Base-by-base conservation (phyloP, 2,113 vertebrate genomes). In the Gymnocephalus cernua region DNA sequence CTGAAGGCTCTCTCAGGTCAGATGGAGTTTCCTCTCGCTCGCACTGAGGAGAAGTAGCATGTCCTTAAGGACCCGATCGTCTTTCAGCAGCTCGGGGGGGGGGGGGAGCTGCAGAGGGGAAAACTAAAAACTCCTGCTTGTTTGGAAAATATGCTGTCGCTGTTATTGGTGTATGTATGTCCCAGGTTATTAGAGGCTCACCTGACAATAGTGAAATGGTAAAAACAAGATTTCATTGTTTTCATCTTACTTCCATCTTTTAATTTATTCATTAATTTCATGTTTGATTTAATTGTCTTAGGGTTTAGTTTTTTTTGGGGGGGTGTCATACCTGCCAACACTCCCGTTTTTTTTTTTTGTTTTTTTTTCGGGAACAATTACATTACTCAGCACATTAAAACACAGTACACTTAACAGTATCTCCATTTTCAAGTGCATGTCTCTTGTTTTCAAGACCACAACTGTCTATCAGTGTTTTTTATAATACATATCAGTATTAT, bases 31-130 rank as follows among this genome's bases (percentile, higher is more conserved):
- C 87, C 45, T 79, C 86, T 81, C 38, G 3, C 63, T 76, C 58
- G 54, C 59, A 9, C 54, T 23, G 68, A 73, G 71, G 69, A 74
- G 68, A 72, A 18, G 58, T 61, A 54, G 58, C 21, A 38, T 11
- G 74, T 88, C 91, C 74, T 81, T 54, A 8, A 83, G 91, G 88
- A 84, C 57, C 27, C 44, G 85, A 91, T 89, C 78, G 21, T 70
- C 85, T 91, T 91, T 90, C 90, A 91, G 70, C 76, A 14, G 77
- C 51, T 54, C 38, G 4, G 48, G 58, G 13, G 48, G 48, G 58
- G 13, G 48, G 58, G 16, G 19, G 61, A 1, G 23, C 64, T 51
- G 45, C 25, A 63, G 47, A 70, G 48, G 35, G 27, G 56, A 67
- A 85, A 84, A 79, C 19, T 25, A 67, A 63, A 84, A 77, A 61